Evolutionary conservation across 2,888 invertebrate species (phyloP).

Genomic region (Mesorhabditis spiculigera): DNA sequence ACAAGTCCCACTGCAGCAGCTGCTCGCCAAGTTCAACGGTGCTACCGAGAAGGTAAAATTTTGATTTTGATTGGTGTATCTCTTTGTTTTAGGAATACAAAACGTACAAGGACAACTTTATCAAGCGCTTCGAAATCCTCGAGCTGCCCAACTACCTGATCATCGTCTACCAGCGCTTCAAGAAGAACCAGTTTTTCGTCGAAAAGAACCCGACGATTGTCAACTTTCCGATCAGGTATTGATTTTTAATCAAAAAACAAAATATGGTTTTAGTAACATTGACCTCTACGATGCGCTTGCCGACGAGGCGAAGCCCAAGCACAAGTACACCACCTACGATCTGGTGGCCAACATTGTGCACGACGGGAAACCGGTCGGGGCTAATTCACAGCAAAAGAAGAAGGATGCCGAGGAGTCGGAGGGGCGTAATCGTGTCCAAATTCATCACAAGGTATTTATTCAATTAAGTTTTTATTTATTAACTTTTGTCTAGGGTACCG

Average conservation of each 20-base stretch:
- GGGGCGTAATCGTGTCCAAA: not conserved
- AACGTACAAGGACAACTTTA: conserved; percentile 95
- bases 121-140: conserved; percentile 93
- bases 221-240: conserved; percentile 97
- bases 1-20: conserved; percentile 80
- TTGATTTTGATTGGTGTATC: conserved; percentile 9
- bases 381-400: not conserved
- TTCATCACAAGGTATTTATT: not conserved
- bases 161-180: conserved; percentile 92
- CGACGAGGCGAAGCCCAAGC: conserved; percentile 69
- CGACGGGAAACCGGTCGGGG: conserved; percentile 78
- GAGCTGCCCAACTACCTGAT: conserved; percentile 70
- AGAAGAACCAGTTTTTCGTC: conserved; percentile 95
- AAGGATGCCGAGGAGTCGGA: not conserved
- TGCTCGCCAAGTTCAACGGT: conserved; percentile 94
- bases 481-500: conserved; percentile 67
- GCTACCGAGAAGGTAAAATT: conserved; percentile 72
- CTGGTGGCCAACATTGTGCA: conserved; percentile 96
- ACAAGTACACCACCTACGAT: conserved; percentile 83
- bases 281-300: conserved; percentile 93
- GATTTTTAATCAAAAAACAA: not conserved
- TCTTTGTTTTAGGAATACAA: conserved; percentile 75
- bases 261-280: conserved; percentile 73
- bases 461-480: not conserved
- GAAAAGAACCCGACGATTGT: conserved; percentile 99